Evolutionary conservation across 1,140 invertebrate species (phyloP).

Genomic region (Ceratosolen fusciceps): DNA sequence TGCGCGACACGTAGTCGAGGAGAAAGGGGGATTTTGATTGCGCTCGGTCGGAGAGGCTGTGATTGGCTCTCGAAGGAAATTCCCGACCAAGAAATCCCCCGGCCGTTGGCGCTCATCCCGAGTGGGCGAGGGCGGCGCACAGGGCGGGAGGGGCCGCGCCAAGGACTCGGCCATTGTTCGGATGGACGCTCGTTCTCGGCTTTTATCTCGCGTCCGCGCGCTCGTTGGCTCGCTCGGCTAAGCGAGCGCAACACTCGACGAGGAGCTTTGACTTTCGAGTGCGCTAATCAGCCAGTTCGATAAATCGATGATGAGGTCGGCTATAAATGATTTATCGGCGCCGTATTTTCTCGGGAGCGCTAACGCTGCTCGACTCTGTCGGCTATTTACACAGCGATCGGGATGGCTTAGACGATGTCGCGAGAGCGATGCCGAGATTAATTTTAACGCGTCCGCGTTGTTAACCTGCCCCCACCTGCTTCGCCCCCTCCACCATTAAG

Average conservation of each 20-base stretch:
- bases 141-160: not conserved
- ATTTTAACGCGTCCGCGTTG: no score
- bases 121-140: not conserved
- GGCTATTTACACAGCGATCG: conserved; percentile 3
- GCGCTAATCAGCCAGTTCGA: not conserved
- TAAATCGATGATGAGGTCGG: not conserved
- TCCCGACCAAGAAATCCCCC: conserved; percentile 24
- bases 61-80: conserved; percentile 27
- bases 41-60: conserved; percentile 25
- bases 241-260: no score
- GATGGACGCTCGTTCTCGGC: not conserved
- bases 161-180: not conserved
- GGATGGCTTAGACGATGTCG: not conserved
- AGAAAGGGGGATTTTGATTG: conserved; percentile 11
- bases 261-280: not conserved
- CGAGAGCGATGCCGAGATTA: not conserved
- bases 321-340: conserved; percentile 4
- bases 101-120: not conserved
- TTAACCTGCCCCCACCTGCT: no score
- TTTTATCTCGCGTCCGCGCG: not conserved
- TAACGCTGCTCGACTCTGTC: not conserved
- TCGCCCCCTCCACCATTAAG: no score
- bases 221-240: no score
- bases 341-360: not conserved
- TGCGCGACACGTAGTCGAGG: not conserved